Evolutionary conservation across 2,888 invertebrate genomes (phyloP).

Genomic region (Drosophila rubida): DNA sequence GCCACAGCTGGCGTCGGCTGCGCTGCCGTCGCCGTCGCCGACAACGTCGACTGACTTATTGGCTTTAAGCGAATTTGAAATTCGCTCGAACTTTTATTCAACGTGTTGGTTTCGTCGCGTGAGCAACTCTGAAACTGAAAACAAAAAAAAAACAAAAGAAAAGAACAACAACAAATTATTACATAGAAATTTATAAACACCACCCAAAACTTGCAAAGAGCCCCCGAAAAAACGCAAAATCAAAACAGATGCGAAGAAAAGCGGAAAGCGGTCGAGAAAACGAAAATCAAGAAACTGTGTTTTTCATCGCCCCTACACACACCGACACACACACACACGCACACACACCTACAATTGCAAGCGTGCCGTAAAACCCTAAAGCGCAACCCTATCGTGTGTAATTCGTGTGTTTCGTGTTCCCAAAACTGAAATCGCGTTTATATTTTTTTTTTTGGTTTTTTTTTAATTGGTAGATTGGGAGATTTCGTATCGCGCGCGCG

Average conservation of each 20-base stretch:
- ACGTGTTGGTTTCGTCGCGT: constrained; percentile 79
- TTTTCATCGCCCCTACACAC: constrained; percentile 34
- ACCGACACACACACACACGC: neutral
- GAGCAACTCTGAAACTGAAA: constrained; percentile 74
- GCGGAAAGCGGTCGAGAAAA: neutral
- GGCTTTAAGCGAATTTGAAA: constrained; percentile 78
- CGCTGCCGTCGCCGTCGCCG: constrained; percentile 26
- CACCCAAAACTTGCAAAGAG: constrained; percentile 41
- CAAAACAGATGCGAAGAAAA: constrained; percentile 19
- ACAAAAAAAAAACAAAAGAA: constrained; percentile 38
- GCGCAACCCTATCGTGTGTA: constrained; percentile 13
- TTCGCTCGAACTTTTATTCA: constrained; percentile 78
- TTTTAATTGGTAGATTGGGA: constrained; percentile 24
- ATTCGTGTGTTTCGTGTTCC: constrained; percentile 32
- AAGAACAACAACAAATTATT: constrained; percentile 17
- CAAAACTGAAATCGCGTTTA: constrained; percentile 10
- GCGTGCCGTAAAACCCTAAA: constrained; percentile 14
- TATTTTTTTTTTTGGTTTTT: constrained; percentile 5
- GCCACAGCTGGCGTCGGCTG: constrained; percentile 15
- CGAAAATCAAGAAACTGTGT: constrained; percentile 10
- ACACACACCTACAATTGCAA: constrained; percentile 15
- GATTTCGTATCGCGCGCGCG: constrained; percentile 25
- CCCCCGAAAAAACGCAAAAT: constrained; percentile 28
- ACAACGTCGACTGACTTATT: constrained; percentile 64
- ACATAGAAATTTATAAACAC: neutral